Base-by-base conservation (phyloP, 2,113 vertebrate species). In the Tamias sibiricus region DNA sequence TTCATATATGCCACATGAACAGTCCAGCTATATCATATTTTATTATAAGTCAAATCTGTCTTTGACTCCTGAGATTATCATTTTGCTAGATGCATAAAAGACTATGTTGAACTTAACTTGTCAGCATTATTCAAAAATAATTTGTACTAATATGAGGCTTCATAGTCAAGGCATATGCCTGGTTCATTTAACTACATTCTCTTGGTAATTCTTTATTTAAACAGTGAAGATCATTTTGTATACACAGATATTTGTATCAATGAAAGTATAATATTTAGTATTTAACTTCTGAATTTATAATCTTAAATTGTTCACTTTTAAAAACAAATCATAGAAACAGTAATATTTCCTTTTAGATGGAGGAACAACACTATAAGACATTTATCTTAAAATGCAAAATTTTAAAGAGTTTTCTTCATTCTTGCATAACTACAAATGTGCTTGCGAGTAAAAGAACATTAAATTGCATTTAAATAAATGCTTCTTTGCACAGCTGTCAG, bases 391-490 rank as follows among this genome's bases (percentile, higher is more conserved):
- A 80, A 40, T 69, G 42, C 93, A 66, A n/a, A 90, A 93, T 92
- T 80, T 95, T 1, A 37, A 75, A 93, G 66, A 90, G 44, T 8
- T 44, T 1, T 71, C 4, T 83, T 49, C 0, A 0, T 85, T 91
- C 96, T 69, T 44, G 37, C 71, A 57, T 87, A 97, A 98, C 96
- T 96, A 98, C 90, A 98, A 83, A 98, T 97, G 95, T 95, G 90
- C 80, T 94, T 66, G 84, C 57, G 42, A 87, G 84, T 93, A 95
- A 93, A 82, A 89, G 94, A 93, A 84, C 83, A 95, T 93, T 82
- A 97, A 98, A 98, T 98, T 97, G 89, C 97, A 98, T 98, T 98
- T 98, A 44, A 83, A 92, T 74, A 96, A 92, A 2, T 84, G 0
- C 90, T 98, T 93, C 81, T 97, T 96, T 95, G 54, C 92, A 98